Conservation (phyloP, 2,113 vertebrate genomes). For the Isurus oxyrinchus region DNA sequence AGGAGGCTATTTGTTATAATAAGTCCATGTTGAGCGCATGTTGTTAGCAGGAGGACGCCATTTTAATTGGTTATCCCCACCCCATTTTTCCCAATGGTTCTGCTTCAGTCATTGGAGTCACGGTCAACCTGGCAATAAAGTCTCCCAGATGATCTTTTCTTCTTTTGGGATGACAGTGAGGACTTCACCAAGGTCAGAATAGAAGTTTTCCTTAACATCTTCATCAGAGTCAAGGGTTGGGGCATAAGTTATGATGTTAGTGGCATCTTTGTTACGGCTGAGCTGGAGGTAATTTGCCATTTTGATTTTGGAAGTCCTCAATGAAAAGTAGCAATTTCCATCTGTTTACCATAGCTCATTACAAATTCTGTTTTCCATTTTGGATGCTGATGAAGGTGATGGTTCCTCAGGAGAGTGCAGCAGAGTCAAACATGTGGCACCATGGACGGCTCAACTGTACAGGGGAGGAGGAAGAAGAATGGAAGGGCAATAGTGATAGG, state of each 20-base stretch:
- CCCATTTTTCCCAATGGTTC: neutral
- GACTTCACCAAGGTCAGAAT: neutral
- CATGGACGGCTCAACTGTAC: too few relatives aligned
- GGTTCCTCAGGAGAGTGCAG: too few relatives aligned
- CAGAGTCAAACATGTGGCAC: too few relatives aligned
- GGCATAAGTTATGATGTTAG: neutral
- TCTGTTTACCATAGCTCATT: neutral
- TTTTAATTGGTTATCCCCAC: neutral
- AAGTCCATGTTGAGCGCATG: neutral
- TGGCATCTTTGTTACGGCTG: neutral
- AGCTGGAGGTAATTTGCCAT: neutral
- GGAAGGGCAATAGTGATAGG: too few relatives aligned
- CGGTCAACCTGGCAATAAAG: neutral
- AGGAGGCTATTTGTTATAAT: neutral
- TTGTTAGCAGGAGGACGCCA: neutral
- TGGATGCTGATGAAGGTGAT: too few relatives aligned
- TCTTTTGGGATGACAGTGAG: neutral
- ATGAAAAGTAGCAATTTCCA: neutral
- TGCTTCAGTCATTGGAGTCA: neutral
- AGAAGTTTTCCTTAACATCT: neutral
- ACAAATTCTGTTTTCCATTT: neutral
- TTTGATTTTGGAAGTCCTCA: neutral
- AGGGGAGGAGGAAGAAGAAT: too few relatives aligned
- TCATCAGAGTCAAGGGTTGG: neutral
- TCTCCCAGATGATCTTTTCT: neutral